Evolutionary conservation across 1,140 invertebrate genomes (phyloP), one percentile per base, ranked within the genome.

Genomic region (Samia ricini): DNA sequence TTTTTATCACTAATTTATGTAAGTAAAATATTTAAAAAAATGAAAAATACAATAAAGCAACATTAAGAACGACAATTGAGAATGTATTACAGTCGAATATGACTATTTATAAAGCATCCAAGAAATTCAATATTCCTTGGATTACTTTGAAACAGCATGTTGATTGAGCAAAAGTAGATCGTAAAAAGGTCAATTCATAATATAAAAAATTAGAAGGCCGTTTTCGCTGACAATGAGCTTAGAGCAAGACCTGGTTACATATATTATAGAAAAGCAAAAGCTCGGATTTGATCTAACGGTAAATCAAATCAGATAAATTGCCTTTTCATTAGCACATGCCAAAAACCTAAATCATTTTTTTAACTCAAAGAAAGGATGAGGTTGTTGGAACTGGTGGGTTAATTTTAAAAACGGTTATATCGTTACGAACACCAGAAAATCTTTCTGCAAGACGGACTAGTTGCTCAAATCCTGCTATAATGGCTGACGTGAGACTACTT

Each of bases 391-490:
- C 18, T 56, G 55, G 55, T 56, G 55, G 55, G 24, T 29, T 18
- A 24, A 19, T 4, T 56, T 29, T 24, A 56, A 56, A 56, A 24
- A 29, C 15, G 7, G 55, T n/a, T 56, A 56, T 19, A 19, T 24
- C 12, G 18, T 29, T 56, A 18, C 21, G 55, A 18, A 29, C 24
- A 15, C 55, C 55, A n/a, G 55, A 56, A 56, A 56, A 56, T 24
- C 55, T 56, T 56, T 56, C 24, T 26, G 15, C 55, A 10, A 12
- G 24, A 15, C 10, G 55, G 15, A 24, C 55, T 7, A 29, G 18
- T 29, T 29, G 22, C 18, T 24, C 55, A 29, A 56, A 56, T 33
- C 23, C 22, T 29, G 22, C 18, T 10, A 56, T 56, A 18, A 29
- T 56, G 18, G 24, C 10, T 4, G 55, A 56, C 24, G 24, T 56